phyloP scores from a whole-genome alignment of 2,797 vertebrate genomes.

The Diceros bicornis region DNA sequence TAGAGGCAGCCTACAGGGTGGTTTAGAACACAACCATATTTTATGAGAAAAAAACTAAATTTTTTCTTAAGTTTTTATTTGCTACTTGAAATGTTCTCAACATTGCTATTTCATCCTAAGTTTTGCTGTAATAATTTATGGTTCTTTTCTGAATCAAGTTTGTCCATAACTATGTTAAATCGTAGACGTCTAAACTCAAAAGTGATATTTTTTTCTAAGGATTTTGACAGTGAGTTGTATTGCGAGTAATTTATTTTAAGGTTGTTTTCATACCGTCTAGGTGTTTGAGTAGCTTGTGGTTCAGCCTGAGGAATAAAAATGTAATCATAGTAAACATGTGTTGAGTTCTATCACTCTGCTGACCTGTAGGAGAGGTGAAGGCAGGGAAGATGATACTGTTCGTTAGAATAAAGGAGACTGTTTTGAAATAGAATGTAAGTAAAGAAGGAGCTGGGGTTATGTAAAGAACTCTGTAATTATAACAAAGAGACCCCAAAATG shows the following conservation, averaged over 20 bases:
- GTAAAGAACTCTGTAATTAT: background rate
- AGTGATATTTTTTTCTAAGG: background rate
- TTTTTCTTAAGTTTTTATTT: background rate
- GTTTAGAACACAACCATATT: background rate
- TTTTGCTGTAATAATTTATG: background rate
- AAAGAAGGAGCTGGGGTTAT: background rate
- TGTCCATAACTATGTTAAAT: background rate
- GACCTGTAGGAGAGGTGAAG: background rate
- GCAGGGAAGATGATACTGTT: background rate
- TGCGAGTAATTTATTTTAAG: background rate
- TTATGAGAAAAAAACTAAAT: background rate
- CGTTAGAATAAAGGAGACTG: background rate
- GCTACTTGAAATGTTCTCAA: background rate
- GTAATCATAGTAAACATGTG: background rate
- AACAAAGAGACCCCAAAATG: background rate
- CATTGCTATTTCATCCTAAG: background rate
- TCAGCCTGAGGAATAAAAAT: slow-evolving; percentile 32
- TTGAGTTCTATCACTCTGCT: background rate
- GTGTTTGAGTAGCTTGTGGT: background rate
- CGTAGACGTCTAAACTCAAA: slow-evolving; percentile 11
- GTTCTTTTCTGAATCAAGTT: slow-evolving; percentile 35
- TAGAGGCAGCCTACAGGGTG: background rate
- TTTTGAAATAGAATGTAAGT: background rate
- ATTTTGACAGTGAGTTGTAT: background rate
- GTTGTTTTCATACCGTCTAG: background rate